Evolutionary conservation across 2,888 invertebrate genomes (phyloP).

Genomic region (Drosophila formosana): DNA sequence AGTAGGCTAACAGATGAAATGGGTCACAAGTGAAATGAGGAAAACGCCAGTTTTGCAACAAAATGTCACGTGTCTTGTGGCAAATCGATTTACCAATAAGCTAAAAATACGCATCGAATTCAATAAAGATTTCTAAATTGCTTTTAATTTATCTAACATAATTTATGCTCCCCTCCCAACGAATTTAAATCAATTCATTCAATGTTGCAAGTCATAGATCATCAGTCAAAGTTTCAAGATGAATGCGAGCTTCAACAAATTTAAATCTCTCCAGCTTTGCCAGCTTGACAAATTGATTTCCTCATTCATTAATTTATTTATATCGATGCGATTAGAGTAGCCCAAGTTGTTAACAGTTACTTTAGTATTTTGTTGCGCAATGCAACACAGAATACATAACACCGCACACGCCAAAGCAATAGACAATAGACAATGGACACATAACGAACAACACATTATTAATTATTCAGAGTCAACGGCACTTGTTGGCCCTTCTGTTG

Average conservation of each 20-base stretch:
- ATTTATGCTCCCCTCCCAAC: conserved; percentile 3
- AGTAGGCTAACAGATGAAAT: conserved; percentile 46
- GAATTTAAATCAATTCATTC: conserved; percentile 5
- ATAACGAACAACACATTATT: conserved; percentile 68
- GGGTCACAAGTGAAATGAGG: conserved; percentile 37
- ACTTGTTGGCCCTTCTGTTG: conserved; percentile 58
- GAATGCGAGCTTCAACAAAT: conserved; percentile 15
- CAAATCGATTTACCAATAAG: conserved; percentile 47
- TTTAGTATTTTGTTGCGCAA: conserved; percentile 59
- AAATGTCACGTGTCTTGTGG: conserved; percentile 42
- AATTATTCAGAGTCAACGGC: conserved; percentile 73
- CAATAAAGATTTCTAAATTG: conserved; percentile 8
- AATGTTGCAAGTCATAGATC: conserved; percentile 1
- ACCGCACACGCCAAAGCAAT: conserved; percentile 47
- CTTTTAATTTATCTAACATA: conserved; percentile 12
- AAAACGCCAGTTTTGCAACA: conserved; percentile 34
- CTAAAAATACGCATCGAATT: conserved; percentile 4
- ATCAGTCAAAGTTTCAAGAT: conserved; percentile 17
- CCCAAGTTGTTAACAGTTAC: conserved; percentile 44
- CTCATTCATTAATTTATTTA: conserved; percentile 30
- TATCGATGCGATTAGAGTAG: conserved; percentile 19
- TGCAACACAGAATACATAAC: conserved; percentile 75
- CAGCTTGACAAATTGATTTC: conserved; percentile 40
- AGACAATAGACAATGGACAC: conserved; percentile 66
- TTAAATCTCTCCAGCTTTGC: conserved; percentile 11